Evolutionary conservation across 2,113 vertebrate species (phyloP).

Genomic region (Fukomys damarensis): DNA sequence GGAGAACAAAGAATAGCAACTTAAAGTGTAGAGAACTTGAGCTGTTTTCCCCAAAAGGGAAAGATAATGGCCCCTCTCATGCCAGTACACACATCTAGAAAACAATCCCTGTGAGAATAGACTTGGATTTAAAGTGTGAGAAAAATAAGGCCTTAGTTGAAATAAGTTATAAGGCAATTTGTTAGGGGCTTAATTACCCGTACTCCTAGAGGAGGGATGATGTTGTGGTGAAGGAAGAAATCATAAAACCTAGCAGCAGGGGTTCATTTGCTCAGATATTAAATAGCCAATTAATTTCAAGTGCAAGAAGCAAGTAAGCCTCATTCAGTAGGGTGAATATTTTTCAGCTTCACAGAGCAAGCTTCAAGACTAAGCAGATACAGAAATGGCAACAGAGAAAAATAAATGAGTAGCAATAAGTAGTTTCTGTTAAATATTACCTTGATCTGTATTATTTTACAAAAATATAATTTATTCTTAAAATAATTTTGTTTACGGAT

Average conservation of each 20-base stretch:
- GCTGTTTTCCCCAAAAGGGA: neutral
- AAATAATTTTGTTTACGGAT: neutral
- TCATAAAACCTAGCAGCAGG: conserved; percentile 69
- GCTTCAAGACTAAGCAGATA: neutral
- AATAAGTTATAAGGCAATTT: conserved; percentile 64
- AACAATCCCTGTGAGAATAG: conserved; percentile 40
- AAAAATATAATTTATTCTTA: neutral
- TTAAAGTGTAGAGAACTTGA: neutral
- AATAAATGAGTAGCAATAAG: neutral
- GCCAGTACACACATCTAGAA: neutral
- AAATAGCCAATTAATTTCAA: conserved; percentile 76
- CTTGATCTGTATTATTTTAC: neutral
- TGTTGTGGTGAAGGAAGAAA: conserved; percentile 63
- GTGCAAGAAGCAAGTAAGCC: conserved; percentile 56
- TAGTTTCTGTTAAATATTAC: neutral
- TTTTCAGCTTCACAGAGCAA: conserved; percentile 38
- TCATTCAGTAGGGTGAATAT: neutral
- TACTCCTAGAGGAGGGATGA: neutral
- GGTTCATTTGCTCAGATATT: conserved; percentile 66
- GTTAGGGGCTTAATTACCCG: conserved; percentile 65
- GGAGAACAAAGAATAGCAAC: neutral
- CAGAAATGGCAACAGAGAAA: neutral
- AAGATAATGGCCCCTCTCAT: conserved; percentile 10
- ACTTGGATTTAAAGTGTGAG: conserved; percentile 53
- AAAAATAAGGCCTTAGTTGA: conserved; percentile 53